Base-by-base conservation (phyloP, 2,797 vertebrate genomes). In the Galago senegalensis region DNA sequence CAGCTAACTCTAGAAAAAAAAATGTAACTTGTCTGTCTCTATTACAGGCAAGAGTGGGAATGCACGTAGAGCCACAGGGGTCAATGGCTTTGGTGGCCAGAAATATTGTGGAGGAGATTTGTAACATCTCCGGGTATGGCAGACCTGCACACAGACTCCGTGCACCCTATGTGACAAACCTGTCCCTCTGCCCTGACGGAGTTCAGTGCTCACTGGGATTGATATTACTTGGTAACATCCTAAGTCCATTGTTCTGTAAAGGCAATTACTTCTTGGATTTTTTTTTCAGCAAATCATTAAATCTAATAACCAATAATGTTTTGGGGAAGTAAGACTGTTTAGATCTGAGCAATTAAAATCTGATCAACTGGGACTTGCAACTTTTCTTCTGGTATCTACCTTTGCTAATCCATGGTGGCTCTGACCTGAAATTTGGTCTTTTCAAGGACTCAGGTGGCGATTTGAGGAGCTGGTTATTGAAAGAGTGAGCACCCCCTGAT, bases 301-400 rank as follows among this genome's bases (percentile, higher is more conserved):
- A 93, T 96, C 82, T 89, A 91, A 96, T 96, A 87, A 79, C 40
- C 11, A 2, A 63, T 43, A 93, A 83, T 29, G 53, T 92, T 85
- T 95, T 85, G 79, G 77, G 43, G 37, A 87, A 94, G 29, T 60
- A 60, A 40, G 65, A 13, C 63, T 27, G 58, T 81, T 91, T 86
- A 56, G 58, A 37, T 65, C 53, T 21, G 49, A 83, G 53, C 29
- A 77, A 94, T 72, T 61, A 49, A 60, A 72, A 37, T 34, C 67
- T n/a, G 43, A 43, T 49, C 18, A 87, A 31, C 70, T n/a, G 1
- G 0, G 21, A 63, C 31, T n/a, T 14, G 34, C 25, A 16, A 10
- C 31, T 43, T 43, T 27, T 34, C 53, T 67, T 25, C 11, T 31
- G 0, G 8, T 21, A 2, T 10, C 14, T 76, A 23, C 65, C 37